phyloP scores from a whole-genome alignment of 2,888 invertebrate species.

The Parapristionchus giblindavisi region DNA sequence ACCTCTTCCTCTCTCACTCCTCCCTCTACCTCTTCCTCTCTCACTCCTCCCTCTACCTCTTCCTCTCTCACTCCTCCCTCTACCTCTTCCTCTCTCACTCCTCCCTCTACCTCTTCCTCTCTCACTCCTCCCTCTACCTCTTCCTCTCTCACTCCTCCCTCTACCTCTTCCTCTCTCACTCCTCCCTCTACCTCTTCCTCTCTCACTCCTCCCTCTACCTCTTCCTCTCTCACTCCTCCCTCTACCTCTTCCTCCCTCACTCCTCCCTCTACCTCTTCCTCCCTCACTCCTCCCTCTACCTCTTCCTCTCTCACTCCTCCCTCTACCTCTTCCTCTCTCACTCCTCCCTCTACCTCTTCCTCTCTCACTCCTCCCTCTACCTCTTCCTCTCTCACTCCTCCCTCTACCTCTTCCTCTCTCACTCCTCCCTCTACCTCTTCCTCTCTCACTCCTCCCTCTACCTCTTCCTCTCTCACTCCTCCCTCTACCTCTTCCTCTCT shows the following conservation, averaged over 20 bases:
- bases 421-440: no score
- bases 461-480: no score
- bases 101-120: conserved; percentile 5
- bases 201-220: neutral
- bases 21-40: neutral
- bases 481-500: no score
- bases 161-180: neutral
- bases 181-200: conserved; percentile 4
- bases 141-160: neutral
- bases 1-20: conserved; percentile 10
- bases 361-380: no score
- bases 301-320: neutral
- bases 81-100: conserved; percentile 18
- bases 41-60: neutral
- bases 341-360: conserved; percentile 19
- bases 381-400: no score
- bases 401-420: no score
- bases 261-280: neutral
- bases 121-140: conserved; percentile 5
- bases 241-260: neutral
- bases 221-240: neutral
- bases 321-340: conserved; percentile 1
- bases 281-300: neutral
- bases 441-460: no score
- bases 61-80: conserved; percentile 11